Base-by-base conservation (phyloP, 1,140 invertebrate species). In the Zaprionus kolodkinae region DNA sequence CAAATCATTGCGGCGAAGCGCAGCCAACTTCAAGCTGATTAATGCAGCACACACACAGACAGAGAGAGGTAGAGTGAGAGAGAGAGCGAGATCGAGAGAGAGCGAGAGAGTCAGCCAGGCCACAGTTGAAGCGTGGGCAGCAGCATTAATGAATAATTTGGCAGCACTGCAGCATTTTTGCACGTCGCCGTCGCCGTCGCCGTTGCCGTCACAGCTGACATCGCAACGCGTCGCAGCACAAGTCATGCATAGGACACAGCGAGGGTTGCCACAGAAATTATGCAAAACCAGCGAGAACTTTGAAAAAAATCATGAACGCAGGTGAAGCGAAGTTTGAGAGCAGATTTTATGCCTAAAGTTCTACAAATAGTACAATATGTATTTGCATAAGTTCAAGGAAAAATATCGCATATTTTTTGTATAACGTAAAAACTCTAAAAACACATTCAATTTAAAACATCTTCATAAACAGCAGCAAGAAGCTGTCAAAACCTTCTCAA, bases 91-190 rank as follows among this genome's bases (percentile, higher is more conserved):
- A n/a, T n/a, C n/a, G n/a, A n/a, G n/a, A n/a, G 36, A 21, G 3
- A 21, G 36, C 13, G 0, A 30, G 6, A 30, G 27, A 5, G 27
- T 1, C 0, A 30, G 27, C 3, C 27, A 35, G 7, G 6, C 40
- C 35, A 7, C 52, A 56, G 45, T 52, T 17, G 48, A 9, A 45
- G 40, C 59, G 63, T 40, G 48, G 68, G 59, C 43, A 21, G 52
- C 57, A 40, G 75, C 55, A 70, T 73, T 73, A 71, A 83, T 88
- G 84, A 71, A 88, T 82, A 88, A 77, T 87, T 88, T 78, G 83
- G 77, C 64, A 79, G 84, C 81, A 55, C 59, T 78, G 70, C 82
- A 85, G 70, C 82, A 85, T 86, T 81, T 86, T 85, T 85, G 81
- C 81, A 85, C 81, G 82, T 60, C 57, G 25, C 36, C 35, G 21